Base-by-base conservation (phyloP, 2,888 invertebrate species). In the Mystacides longicornis region DNA sequence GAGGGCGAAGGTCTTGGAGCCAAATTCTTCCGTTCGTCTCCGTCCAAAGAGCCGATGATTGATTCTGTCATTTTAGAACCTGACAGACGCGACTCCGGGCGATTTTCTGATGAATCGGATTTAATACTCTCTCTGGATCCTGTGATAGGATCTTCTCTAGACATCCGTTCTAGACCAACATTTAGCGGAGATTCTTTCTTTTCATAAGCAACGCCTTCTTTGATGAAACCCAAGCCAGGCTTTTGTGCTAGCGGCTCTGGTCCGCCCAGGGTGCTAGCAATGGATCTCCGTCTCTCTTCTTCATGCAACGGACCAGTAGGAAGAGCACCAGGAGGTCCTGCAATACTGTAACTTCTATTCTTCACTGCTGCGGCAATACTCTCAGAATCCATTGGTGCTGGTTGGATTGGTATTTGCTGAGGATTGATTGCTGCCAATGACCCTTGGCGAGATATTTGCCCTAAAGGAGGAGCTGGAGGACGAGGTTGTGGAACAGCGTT, bases 261-360 rank as follows among this genome's bases (percentile, higher is more conserved):
- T 42, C 79, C 74, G 27, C 78, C 69, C 51, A 75, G 70, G 63
- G 76, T 78, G 14, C 77, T 69, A 14, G 37, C 37, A 4, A 79
- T 78, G 63, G 75, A 74, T 57, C 78, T 69, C 50, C 79, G 69
- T 64, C 78, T 79, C 62, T 80, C 81, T 60, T 76, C 75, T 58
- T 68, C 59, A 64, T 74, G 73, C 49, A 73, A 66, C 23, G 73
- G 72, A 62, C 73, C 74, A 43, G 74, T 72, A 19, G 58, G 57
- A 4, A 37, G 16, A 11, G 61, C 55, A 19, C 75, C 75, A 43
- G 75, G 72, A 62, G 77, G 76, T 23, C 77, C 77, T 55, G 77
- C 73, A 62, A 79, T 74, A 63, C 79, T 81, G 60, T 69, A 78
- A 64, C 79, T 80, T 65, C 80, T 73, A 23, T 74, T 74, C 68